Percentiles rank a stretch among this genome's conserved stretches.
Evolutionary conservation across 1,140 invertebrate species (phyloP).

Genomic region (Philotrypesis tridentata): DNA sequence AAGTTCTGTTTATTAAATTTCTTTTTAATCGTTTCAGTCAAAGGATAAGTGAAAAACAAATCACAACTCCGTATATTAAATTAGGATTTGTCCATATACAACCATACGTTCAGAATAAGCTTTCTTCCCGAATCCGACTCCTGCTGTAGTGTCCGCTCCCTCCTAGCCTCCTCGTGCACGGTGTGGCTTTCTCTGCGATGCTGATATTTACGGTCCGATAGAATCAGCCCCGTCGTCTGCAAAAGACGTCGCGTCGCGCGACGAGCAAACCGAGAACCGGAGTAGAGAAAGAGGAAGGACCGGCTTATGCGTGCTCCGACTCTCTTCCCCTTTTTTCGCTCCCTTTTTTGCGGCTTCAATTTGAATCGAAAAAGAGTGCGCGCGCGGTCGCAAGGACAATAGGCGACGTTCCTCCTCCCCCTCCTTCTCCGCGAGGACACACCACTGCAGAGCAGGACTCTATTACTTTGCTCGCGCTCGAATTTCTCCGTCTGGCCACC

Average conservation of each 20-base stretch:
- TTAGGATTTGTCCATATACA: too few species aligned
- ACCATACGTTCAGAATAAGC: too few species aligned
- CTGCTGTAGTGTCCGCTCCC: neutral
- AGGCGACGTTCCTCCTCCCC: conserved; percentile 58
- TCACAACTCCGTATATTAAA: too few species aligned
- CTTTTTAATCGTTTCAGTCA: too few species aligned
- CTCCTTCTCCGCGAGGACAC: conserved; percentile 51
- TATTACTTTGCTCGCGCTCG: neutral
- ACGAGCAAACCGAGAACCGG: conserved; percentile 55
- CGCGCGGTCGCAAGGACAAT: conserved; percentile 71
- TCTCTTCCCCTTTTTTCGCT: neutral
- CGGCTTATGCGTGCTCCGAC: conserved; percentile 58
- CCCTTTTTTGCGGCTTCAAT: conserved; percentile 70
- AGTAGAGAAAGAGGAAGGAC: conserved; percentile 52
- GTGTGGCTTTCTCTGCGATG: conserved; percentile 8
- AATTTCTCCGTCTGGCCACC: neutral
- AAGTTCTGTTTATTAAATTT: too few species aligned
- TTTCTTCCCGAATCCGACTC: conserved; percentile 2
- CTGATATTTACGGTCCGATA: conserved; percentile 72
- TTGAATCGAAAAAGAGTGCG: conserved; percentile 71
- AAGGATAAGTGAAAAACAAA: too few species aligned
- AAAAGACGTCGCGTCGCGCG: conserved; percentile 62
- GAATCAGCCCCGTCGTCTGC: conserved; percentile 64
- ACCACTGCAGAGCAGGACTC: neutral
- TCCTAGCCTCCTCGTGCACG: neutral